These are phyloP conservation scores for Drosophila buzzatii DNA, from an alignment of 2,888 invertebrate species.

Conservation along the genomic window DNA sequence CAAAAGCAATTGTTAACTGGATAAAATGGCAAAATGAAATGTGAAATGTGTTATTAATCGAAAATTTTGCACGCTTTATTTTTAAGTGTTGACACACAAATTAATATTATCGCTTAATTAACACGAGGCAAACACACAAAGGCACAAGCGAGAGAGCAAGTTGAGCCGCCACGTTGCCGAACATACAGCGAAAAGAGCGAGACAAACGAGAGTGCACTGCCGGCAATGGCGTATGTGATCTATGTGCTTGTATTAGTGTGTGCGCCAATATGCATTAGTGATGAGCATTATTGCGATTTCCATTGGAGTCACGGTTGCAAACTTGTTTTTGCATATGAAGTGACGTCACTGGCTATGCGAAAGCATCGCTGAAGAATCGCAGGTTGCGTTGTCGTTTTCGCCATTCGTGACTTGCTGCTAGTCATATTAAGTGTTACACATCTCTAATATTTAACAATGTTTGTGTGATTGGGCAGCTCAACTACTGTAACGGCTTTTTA, in stretches of 20 bases:
- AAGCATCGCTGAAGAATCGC: background rate
- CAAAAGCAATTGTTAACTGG: constrained; percentile 49
- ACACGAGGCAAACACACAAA: constrained; percentile 61
- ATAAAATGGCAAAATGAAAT: constrained; percentile 64
- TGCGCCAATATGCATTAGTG: constrained; percentile 28
- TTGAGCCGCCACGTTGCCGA: background rate
- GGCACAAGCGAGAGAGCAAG: constrained; percentile 21
- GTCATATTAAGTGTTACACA: constrained; percentile 8
- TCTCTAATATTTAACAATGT: constrained; percentile 21
- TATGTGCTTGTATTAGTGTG: constrained; percentile 22
- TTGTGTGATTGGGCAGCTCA: constrained; percentile 18
- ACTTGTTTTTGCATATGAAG: constrained; percentile 20
- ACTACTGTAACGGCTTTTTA: constrained; percentile 26
- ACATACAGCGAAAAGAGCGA: constrained; percentile 14
- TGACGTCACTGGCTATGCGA: background rate
- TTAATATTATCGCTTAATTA: constrained; percentile 85
- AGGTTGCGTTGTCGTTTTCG: too few species aligned
- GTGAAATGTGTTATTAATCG: constrained; percentile 80
- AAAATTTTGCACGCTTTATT: constrained; percentile 70
- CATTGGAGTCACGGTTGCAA: background rate
- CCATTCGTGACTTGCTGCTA: background rate
- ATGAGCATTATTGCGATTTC: constrained; percentile 23
- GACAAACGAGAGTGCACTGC: constrained; percentile 17
- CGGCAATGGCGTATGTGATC: constrained; percentile 34
- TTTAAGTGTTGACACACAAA: constrained; percentile 85